Evolutionary conservation across 2,797 vertebrate genomes (phyloP).

Genomic region (Carapus acus): DNA sequence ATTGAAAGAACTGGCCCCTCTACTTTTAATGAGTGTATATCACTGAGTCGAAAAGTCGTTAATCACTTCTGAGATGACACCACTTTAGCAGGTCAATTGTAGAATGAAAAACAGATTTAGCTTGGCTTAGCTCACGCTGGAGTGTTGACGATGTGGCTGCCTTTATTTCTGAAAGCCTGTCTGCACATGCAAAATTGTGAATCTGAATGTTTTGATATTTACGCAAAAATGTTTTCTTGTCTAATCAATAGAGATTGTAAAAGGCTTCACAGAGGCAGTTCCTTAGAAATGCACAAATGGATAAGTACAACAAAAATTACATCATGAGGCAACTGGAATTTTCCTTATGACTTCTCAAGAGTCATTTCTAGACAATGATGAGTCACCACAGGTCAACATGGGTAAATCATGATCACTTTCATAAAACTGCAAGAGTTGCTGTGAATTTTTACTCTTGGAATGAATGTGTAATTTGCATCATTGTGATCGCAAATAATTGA

Average conservation of each 20-base stretch:
- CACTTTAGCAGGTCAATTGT: conserved; percentile 50
- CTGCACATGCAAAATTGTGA: conserved; percentile 5
- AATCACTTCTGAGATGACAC: conserved; percentile 68
- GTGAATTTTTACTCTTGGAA: too few relatives aligned
- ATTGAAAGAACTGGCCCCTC: conserved; percentile 55
- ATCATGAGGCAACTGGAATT: not conserved
- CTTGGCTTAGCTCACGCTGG: conserved; percentile 40
- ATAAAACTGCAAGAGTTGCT: too few relatives aligned
- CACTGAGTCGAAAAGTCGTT: conserved; percentile 69
- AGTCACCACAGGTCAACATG: too few relatives aligned
- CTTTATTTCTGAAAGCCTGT: conserved; percentile 15
- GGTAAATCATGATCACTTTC: too few relatives aligned
- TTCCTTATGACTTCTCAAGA: too few relatives aligned
- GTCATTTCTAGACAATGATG: too few relatives aligned
- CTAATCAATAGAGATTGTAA: conserved; percentile 5
- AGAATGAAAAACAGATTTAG: conserved; percentile 68
- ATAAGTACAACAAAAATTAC: not conserved
- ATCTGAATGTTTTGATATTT: conserved; percentile 8
- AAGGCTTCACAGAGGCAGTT: not conserved
- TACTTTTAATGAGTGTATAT: conserved; percentile 72
- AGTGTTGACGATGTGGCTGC: conserved; percentile 14
- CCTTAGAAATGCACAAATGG: not conserved
- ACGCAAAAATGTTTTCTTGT: conserved; percentile 5
- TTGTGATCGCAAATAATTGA: too few relatives aligned
- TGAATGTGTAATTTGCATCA: too few relatives aligned